Conservation (phyloP, 2,888 invertebrate genomes). For the Acanthosepion lycidas region DNA sequence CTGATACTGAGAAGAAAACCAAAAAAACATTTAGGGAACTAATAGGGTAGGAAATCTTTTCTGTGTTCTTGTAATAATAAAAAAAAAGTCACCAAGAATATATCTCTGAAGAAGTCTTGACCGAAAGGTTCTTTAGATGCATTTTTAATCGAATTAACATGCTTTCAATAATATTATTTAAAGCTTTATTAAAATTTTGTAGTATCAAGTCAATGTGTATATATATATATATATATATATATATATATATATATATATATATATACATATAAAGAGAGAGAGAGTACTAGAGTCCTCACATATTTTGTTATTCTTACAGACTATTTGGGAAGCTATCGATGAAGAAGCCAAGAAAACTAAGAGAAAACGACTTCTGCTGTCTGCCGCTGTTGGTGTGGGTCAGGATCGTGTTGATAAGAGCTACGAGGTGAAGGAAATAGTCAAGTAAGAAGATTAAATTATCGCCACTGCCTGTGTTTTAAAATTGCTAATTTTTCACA, state of each 20-base stretch:
- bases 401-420: background rate
- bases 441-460: background rate
- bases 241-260: slow-evolving; percentile 13
- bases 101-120: too few species aligned
- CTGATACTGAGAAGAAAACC: too few species aligned
- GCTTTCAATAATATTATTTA: too few species aligned
- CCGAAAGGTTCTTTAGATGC: too few species aligned
- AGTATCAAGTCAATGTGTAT: background rate
- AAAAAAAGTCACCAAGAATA: too few species aligned
- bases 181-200: too few species aligned
- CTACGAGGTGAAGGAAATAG: background rate
- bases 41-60: too few species aligned
- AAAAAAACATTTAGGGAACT: too few species aligned
- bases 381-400: slow-evolving; percentile 44
- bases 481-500: too few species aligned
- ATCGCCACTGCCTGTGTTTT: background rate
- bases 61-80: too few species aligned
- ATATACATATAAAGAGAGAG: too few species aligned
- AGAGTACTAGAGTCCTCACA: background rate
- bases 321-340: background rate
- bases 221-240: slow-evolving; percentile 33
- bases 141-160: too few species aligned
- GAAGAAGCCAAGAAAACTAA: background rate
- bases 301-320: background rate
- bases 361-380: background rate